Evolutionary conservation across 2,113 vertebrate genomes (phyloP), one percentile per base, ranked within the genome.

Genomic region (Bubo blakistoni): DNA sequence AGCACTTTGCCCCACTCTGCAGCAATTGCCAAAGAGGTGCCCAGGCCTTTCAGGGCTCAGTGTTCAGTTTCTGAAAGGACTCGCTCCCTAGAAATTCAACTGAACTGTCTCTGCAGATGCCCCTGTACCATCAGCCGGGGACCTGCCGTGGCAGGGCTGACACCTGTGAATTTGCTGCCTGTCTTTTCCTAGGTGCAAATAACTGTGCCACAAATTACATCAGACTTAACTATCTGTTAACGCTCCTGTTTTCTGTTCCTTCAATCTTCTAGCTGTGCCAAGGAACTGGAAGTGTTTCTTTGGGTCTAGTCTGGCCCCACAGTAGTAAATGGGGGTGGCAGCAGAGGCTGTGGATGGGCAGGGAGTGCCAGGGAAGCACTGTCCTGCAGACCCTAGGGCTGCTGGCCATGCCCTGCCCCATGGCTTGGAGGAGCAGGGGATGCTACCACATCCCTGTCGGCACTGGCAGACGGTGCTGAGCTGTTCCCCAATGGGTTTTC

Each of bases 361-460:
- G 54, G 46, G 24, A 25, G 27, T 15, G 17, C 21, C 36, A 36
- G 54, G 63, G 63, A 30, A 59, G 20, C 3, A 2, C 34, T 74
- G 49, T 27, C 49, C 58, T 20, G 58, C 69, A 25, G 38, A 65
- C 34, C 69, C 21, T 46, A 1, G 1, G 44, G n/a, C 6, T 18
- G 61, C 69, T 46, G 34, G 26, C 34, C 0, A 1, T 38, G 20
- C 49, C 32, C 12, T 63, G 70, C 27, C 49, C 70, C 22, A 14
- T 1, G 29, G 34, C 51, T 65, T 5, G 1, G n/a, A 72, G n/a
- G 47, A 77, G 47, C 52, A 34, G 29, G 18, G n/a, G n/a, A 17
- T 7, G 1, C 8, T 3, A 1, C 32, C 0, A 0, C 10, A 2
- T 59, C 58, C 26, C 57, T 24, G 5, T 46, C 2, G 1, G 47